Percentiles rank a stretch among this genome's conserved stretches.
phyloP scores from a whole-genome alignment of 1,140 invertebrate species.

The Aphelinus certus region DNA sequence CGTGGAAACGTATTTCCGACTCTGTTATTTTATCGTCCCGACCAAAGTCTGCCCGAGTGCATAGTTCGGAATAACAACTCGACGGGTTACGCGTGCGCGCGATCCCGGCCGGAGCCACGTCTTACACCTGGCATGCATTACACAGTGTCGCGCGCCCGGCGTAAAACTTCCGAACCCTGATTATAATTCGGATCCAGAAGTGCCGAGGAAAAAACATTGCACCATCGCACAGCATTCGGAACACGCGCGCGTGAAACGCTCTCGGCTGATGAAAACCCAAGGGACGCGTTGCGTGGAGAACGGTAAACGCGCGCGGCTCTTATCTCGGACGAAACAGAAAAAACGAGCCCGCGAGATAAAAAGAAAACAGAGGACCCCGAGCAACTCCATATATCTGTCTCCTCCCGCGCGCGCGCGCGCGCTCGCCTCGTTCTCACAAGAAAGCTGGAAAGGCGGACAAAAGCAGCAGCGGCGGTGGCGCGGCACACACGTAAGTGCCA shows the following conservation, averaged over 20 bases:
- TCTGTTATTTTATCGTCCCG: neutral
- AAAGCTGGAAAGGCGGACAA: constrained; percentile 6
- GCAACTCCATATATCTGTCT: neutral
- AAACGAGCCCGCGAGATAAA: no score
- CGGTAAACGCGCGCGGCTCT: neutral
- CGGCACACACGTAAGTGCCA: neutral
- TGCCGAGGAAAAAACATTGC: no score
- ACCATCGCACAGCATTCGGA: no score
- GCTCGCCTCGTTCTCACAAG: neutral
- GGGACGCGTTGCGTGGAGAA: neutral
- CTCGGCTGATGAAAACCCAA: no score
- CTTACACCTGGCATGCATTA: no score
- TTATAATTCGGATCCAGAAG: no score
- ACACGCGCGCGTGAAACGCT: no score
- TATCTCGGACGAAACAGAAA: neutral
- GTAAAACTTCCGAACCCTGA: no score
- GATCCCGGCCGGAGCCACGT: no score
- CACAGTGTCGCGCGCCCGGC: no score
- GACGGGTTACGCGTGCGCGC: no score
- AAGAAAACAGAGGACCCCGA: neutral
- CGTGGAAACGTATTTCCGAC: constrained; percentile 2
- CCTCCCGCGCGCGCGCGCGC: neutral
- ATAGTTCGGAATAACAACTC: no score
- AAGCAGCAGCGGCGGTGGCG: neutral
- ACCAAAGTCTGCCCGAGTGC: neutral